Evolutionary conservation across 2,888 invertebrate genomes (phyloP).

Genomic region (Ellobium chinense): DNA sequence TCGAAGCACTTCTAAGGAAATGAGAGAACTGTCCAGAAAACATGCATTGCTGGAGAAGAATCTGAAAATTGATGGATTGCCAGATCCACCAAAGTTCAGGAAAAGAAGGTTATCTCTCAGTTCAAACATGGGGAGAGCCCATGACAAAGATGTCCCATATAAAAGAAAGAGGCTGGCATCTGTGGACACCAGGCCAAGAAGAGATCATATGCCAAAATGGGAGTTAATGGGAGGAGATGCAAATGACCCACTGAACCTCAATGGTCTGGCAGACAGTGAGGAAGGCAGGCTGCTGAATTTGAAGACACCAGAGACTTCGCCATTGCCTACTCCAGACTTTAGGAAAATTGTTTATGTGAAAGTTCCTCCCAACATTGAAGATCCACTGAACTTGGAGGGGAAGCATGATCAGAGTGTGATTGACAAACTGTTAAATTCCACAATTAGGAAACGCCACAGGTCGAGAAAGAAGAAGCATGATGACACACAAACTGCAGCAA

Average conservation of each 20-base stretch:
- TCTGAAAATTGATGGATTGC: constrained; percentile 45
- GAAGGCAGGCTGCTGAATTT: constrained; percentile 82
- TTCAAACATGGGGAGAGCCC: constrained; percentile 27
- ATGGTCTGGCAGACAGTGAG: constrained; percentile 86
- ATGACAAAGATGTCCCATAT: constrained; percentile 39
- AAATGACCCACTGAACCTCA: constrained; percentile 95
- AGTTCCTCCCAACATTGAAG: constrained; percentile 94
- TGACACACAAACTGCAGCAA: not conserved
- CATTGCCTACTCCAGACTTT: constrained; percentile 90
- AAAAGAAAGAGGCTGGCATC: constrained; percentile 48
- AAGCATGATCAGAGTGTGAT: constrained; percentile 60
- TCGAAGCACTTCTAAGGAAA: constrained; percentile 4
- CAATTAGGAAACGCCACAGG: constrained; percentile 52
- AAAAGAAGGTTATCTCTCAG: constrained; percentile 39
- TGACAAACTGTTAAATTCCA: constrained; percentile 36
- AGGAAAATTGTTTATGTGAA: constrained; percentile 90
- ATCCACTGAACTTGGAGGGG: constrained; percentile 89
- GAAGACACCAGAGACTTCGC: constrained; percentile 95
- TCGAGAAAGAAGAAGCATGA: constrained; percentile 58
- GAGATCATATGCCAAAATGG: constrained; percentile 86
- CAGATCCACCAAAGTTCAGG: constrained; percentile 40
- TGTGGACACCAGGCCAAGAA: constrained; percentile 40
- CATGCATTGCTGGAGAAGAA: constrained; percentile 44
- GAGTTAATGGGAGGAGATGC: constrained; percentile 97
- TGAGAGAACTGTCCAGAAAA: constrained; percentile 40